These are phyloP conservation scores for Chrysopilus asiliformis DNA, from an alignment of 2,888 invertebrate genomes.

Conservation along the genomic window DNA sequence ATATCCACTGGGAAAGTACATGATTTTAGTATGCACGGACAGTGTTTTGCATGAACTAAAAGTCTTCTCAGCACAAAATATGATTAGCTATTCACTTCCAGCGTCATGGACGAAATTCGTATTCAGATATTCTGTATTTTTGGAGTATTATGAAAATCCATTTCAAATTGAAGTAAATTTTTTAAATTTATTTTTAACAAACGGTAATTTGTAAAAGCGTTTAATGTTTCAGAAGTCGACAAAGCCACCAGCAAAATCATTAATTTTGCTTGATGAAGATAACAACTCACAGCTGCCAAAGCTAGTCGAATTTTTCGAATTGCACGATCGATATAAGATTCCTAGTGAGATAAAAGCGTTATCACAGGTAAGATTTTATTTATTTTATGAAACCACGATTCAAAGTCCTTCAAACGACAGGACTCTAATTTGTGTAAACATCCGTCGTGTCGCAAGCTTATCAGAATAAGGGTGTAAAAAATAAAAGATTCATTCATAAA, in stretches of 20 bases:
- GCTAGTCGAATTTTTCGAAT: constrained; percentile 43
- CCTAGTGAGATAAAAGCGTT: constrained; percentile 23
- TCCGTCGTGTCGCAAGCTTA: too few species aligned
- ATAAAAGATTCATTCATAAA: too few species aligned
- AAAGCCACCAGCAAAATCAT: constrained; percentile 26
- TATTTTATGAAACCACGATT: constrained; percentile 1
- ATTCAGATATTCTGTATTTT: constrained; percentile 51
- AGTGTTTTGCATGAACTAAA: constrained; percentile 46
- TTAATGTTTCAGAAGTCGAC: constrained; percentile 20
- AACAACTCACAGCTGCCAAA: constrained; percentile 47
- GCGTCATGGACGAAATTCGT: constrained; percentile 51
- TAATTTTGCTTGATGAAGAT: constrained; percentile 45
- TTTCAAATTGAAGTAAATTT: neutral
- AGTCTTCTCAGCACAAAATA: constrained; percentile 48
- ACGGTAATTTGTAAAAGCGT: constrained; percentile 26
- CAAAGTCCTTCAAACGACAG: too few species aligned
- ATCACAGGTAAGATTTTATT: constrained; percentile 23
- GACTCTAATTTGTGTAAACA: too few species aligned
- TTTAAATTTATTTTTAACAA: neutral
- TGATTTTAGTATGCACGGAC: constrained; percentile 57
- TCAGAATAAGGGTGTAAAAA: too few species aligned
- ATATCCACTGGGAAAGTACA: constrained; percentile 13
- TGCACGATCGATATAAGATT: constrained; percentile 24
- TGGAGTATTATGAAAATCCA: constrained; percentile 42
- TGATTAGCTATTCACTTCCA: constrained; percentile 62